Evolutionary conservation across 2,113 vertebrate genomes (phyloP).

Genomic region (Oncorhynchus clarkii): DNA sequence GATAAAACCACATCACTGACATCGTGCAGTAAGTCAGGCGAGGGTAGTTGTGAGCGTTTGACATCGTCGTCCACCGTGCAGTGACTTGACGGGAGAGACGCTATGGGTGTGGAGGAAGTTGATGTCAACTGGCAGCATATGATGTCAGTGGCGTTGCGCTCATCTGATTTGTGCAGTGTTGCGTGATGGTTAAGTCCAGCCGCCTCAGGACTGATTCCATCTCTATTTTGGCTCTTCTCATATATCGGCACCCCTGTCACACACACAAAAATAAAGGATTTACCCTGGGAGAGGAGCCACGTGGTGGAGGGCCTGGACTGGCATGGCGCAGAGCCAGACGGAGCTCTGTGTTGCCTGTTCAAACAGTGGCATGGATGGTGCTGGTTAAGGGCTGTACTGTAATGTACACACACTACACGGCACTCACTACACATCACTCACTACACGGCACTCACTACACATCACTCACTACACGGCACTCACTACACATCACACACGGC

Average conservation of each 20-base stretch:
- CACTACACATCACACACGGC: too few relatives aligned
- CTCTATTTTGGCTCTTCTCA: neutral
- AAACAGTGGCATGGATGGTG: slow-evolving; percentile 19
- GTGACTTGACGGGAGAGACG: too few relatives aligned
- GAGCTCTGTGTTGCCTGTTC: slow-evolving; percentile 20
- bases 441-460: too few relatives aligned
- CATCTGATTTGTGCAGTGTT: too few relatives aligned
- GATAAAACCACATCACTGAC: neutral
- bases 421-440: too few relatives aligned
- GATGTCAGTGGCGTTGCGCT: too few relatives aligned
- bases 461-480: too few relatives aligned
- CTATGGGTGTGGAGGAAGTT: neutral
- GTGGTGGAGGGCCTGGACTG: neutral
- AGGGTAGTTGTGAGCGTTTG: neutral
- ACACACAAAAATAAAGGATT: neutral
- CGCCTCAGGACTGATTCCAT: neutral
- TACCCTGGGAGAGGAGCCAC: too few relatives aligned
- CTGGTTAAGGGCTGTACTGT: neutral
- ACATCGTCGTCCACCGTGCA: neutral
- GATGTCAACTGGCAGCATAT: too few relatives aligned
- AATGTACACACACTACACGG: too few relatives aligned
- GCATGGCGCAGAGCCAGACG: neutral
- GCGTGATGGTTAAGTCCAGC: neutral
- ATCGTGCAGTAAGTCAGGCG: neutral
- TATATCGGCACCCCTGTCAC: neutral